Evolutionary conservation across 1,140 invertebrate genomes (phyloP).

Genomic region (Aphis gossypii): DNA sequence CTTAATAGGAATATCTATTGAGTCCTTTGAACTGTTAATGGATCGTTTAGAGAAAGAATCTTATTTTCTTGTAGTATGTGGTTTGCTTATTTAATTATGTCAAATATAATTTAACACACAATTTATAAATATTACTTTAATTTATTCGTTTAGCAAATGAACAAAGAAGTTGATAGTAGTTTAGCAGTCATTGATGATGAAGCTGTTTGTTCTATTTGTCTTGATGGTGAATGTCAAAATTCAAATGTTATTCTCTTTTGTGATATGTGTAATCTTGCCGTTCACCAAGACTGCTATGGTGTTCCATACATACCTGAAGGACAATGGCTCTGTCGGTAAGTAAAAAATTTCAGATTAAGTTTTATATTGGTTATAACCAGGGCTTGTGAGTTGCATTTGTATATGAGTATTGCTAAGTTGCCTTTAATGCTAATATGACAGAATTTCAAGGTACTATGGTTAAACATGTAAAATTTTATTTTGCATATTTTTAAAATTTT

Average conservation of each 20-base stretch:
- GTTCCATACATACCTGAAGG: conserved; percentile 99
- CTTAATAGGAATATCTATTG: conserved; percentile 76
- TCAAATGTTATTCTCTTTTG: conserved; percentile 97
- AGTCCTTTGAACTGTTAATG: conserved; percentile 93
- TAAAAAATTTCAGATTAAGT: background rate
- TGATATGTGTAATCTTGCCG: conserved; percentile 99
- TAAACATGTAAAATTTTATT: too few relatives aligned
- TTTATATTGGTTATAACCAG: background rate
- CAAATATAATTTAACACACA: background rate
- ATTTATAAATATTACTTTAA: background rate
- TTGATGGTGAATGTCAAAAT: conserved; percentile 96
- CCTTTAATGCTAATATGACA: too few relatives aligned
- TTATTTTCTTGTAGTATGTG: conserved; percentile 72
- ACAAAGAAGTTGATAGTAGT: conserved; percentile 59
- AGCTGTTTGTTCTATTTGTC: conserved; percentile 96
- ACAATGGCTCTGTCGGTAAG: conserved; percentile 91
- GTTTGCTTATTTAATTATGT: background rate
- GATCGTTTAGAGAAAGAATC: conserved; percentile 97
- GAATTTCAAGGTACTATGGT: too few relatives aligned
- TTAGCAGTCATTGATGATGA: conserved; percentile 88
- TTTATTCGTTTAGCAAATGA: conserved; percentile 57
- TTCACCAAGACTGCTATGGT: conserved; percentile 99
- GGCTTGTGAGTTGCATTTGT: too few relatives aligned
- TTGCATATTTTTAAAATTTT: too few relatives aligned
- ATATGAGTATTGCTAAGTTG: too few relatives aligned